Conservation (phyloP, 2,797 vertebrate genomes). For the Poeciliopsis presidionis region DNA sequence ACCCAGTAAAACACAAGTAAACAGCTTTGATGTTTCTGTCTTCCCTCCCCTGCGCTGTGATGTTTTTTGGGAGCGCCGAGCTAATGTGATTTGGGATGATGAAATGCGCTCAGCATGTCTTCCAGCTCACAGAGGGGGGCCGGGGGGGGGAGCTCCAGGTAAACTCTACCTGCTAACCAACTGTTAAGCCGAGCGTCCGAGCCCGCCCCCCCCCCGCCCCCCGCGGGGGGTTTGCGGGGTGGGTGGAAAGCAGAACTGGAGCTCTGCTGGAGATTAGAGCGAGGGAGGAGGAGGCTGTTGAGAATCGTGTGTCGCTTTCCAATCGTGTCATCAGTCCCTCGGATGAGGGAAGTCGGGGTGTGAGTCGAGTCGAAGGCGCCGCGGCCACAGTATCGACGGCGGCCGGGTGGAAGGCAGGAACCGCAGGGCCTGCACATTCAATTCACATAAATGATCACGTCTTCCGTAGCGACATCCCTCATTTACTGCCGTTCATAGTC, state of each 20-base stretch:
- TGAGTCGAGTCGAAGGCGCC: conserved; percentile 11
- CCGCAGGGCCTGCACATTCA: neutral
- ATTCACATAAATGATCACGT: neutral
- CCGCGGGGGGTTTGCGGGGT: conserved; percentile 24
- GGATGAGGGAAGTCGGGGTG: conserved; percentile 33
- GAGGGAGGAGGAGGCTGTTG: conserved; percentile 36
- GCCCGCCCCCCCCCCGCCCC: conserved; percentile 15
- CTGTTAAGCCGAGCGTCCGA: conserved; percentile 65
- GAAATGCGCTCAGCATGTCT: conserved; percentile 50
- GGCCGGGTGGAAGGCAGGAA: neutral
- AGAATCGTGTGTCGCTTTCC: conserved; percentile 60
- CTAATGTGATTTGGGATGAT: conserved; percentile 67
- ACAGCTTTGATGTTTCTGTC: conserved; percentile 45
- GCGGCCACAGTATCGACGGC: neutral
- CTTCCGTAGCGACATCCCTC: neutral
- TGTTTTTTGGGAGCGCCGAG: conserved; percentile 38
- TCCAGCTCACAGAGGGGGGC: conserved; percentile 46
- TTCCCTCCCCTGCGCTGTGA: conserved; percentile 2
- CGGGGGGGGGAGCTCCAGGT: conserved; percentile 35
- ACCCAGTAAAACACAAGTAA: conserved; percentile 43
- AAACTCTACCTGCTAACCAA: conserved; percentile 53
- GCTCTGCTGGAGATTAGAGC: conserved; percentile 30
- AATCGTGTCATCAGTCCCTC: conserved; percentile 61
- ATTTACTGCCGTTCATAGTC: neutral
- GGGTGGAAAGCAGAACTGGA: conserved; percentile 31